A percentile compares a stretch with the other conserved stretches of the same genome.
These are phyloP conservation scores for Picus viridis DNA, from an alignment of 2,797 vertebrate species.

Conservation along the genomic window DNA sequence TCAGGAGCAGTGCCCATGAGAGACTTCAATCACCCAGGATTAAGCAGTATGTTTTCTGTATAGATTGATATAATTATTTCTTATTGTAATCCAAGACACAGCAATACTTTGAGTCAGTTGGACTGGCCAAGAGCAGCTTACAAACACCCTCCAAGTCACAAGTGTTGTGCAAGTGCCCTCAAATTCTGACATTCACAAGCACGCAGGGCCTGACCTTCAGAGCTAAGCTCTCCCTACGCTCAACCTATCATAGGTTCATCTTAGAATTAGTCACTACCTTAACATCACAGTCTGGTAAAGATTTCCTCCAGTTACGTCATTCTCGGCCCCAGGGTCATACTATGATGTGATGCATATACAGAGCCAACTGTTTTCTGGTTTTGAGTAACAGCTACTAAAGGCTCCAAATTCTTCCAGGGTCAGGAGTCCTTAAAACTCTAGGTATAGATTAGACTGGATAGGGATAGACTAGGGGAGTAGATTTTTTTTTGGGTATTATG, in stretches of 20 bases:
- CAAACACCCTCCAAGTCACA: background rate
- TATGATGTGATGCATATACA: background rate
- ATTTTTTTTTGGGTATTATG: background rate
- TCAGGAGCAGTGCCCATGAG: accelerated
- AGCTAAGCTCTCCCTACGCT: background rate
- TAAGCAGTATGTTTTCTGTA: background rate
- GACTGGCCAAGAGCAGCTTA: background rate
- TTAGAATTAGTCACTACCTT: background rate
- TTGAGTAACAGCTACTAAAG: background rate
- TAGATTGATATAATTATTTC: background rate
- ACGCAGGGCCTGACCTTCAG: background rate
- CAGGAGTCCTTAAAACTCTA: background rate
- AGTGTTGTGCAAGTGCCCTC: background rate
- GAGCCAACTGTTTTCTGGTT: background rate
- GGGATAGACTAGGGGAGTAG: background rate
- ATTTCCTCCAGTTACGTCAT: background rate
- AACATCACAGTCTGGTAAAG: background rate
- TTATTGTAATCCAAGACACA: background rate
- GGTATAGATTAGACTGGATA: background rate
- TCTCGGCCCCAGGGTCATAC: background rate
- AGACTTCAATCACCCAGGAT: background rate
- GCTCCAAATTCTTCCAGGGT: background rate
- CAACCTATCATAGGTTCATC: background rate
- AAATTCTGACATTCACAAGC: background rate
- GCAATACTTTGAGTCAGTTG: background rate